These are phyloP conservation scores for Agelastica alni DNA, from an alignment of 2,888 invertebrate genomes.

Conservation along the genomic window DNA sequence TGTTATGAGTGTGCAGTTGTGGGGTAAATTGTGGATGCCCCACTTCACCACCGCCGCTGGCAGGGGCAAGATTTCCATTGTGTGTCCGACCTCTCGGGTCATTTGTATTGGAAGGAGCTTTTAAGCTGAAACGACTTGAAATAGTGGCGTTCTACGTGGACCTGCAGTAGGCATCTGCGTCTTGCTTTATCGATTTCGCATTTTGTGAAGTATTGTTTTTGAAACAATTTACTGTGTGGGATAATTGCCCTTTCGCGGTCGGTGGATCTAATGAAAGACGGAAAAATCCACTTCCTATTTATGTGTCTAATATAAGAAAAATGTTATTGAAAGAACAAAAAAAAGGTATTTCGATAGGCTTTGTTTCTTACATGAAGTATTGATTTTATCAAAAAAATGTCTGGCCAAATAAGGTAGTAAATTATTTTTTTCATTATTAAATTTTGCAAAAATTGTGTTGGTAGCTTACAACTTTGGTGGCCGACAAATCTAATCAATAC, in stretches of 20 bases:
- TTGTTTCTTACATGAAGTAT: too few relatives aligned
- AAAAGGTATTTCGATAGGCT: too few relatives aligned
- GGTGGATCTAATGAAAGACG: conserved; percentile 3
- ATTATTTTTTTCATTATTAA: too few relatives aligned
- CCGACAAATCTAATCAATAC: too few relatives aligned
- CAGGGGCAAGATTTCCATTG: conserved; percentile 41
- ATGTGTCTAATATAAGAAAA: conserved; percentile 5
- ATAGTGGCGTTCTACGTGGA: conserved; percentile 51
- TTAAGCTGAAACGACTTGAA: conserved; percentile 45
- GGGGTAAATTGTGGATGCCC: too few relatives aligned
- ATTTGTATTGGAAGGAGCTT: conserved; percentile 51
- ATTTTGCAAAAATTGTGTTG: too few relatives aligned
- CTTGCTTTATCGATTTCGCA: conserved; percentile 49
- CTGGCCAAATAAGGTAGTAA: too few relatives aligned
- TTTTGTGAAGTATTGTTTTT: conserved; percentile 34
- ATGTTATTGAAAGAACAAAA: too few relatives aligned
- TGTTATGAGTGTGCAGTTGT: too few relatives aligned
- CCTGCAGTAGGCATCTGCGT: conserved; percentile 46
- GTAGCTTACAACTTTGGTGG: too few relatives aligned
- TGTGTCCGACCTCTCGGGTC: conserved; percentile 49
- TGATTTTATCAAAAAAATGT: too few relatives aligned
- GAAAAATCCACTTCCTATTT: not conserved
- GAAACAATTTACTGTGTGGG: conserved; percentile 21
- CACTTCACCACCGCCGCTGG: conserved; percentile 9
- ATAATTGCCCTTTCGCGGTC: conserved; percentile 24